phyloP scores from a whole-genome alignment of 2,888 invertebrate genomes.

The Mesochorus sp. region DNA sequence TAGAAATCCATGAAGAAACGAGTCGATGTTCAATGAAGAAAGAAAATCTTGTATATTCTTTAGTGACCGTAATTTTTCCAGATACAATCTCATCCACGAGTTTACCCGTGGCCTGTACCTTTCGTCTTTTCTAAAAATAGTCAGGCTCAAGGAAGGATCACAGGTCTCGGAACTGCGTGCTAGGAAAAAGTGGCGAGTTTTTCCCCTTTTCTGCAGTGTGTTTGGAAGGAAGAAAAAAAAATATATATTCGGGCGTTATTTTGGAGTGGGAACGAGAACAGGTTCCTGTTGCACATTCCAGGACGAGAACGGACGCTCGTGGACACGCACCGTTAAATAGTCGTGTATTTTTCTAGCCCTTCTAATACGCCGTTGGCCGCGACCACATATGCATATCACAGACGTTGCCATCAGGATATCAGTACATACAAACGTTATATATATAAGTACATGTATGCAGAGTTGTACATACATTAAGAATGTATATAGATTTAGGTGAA shows the following conservation, averaged over 20 bases:
- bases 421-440: not conserved
- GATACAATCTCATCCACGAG: no score
- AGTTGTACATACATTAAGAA: not conserved
- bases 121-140: no score
- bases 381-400: no score
- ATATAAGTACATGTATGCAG: not conserved
- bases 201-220: not conserved
- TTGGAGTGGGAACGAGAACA: conserved; percentile 75
- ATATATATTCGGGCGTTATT: conserved; percentile 73
- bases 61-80: no score
- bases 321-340: conserved; percentile 65
- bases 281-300: conserved; percentile 77
- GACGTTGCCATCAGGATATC: no score
- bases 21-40: no score
- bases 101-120: no score
- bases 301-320: conserved; percentile 72
- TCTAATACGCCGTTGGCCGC: not conserved
- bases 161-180: no score
- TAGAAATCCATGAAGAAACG: no score
- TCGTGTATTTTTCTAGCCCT: conserved; percentile 60
- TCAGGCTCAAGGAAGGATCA: no score
- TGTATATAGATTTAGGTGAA: not conserved
- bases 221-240: conserved; percentile 64
- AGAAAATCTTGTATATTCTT: no score
- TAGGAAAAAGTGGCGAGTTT: no score